Percentiles rank a stretch among this genome's conserved stretches.
Conservation (phyloP, 2,797 vertebrate genomes). For the Hippoglossus hippoglossus region DNA sequence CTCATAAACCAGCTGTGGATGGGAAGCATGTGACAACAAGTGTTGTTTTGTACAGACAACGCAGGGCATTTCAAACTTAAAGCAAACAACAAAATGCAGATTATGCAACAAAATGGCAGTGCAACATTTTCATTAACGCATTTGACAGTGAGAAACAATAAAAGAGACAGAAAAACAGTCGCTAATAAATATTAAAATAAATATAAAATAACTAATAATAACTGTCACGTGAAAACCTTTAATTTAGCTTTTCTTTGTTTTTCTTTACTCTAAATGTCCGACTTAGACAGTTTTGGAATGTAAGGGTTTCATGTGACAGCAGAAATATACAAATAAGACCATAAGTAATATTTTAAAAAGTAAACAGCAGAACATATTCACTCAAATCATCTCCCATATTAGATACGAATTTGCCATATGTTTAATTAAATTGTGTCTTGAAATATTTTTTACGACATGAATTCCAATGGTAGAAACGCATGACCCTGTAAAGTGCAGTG, state of each 20-base stretch:
- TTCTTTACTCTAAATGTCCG: not conserved
- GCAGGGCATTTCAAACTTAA: slow-evolving; percentile 25
- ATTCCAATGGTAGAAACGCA: slow-evolving; percentile 42
- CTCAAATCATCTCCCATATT: slow-evolving; percentile 15
- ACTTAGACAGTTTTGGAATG: slow-evolving; percentile 14
- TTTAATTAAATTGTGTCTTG: not conserved
- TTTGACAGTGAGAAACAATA: slow-evolving; percentile 22
- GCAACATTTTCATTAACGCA: slow-evolving; percentile 16
- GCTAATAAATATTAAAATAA: slow-evolving; percentile 77
- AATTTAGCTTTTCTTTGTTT: slow-evolving; percentile 7
- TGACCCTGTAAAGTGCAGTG: slow-evolving; percentile 57
- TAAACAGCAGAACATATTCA: slow-evolving; percentile 22
- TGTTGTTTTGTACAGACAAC: slow-evolving; percentile 5
- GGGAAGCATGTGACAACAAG: slow-evolving; percentile 5
- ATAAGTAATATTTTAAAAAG: slow-evolving; percentile 19
- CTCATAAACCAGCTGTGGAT: not conserved
- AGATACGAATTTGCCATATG: slow-evolving; percentile 8
- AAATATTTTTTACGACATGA: not conserved
- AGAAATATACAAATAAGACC: slow-evolving; percentile 38
- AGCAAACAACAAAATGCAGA: slow-evolving; percentile 13
- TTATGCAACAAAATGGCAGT: slow-evolving; percentile 13
- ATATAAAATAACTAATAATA: slow-evolving; percentile 38
- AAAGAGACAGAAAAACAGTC: slow-evolving; percentile 36
- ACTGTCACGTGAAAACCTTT: slow-evolving; percentile 19
- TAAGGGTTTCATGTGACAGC: slow-evolving; percentile 18